Base-by-base conservation (phyloP, 1,140 invertebrate genomes). In the Leptinotarsa defecta region DNA sequence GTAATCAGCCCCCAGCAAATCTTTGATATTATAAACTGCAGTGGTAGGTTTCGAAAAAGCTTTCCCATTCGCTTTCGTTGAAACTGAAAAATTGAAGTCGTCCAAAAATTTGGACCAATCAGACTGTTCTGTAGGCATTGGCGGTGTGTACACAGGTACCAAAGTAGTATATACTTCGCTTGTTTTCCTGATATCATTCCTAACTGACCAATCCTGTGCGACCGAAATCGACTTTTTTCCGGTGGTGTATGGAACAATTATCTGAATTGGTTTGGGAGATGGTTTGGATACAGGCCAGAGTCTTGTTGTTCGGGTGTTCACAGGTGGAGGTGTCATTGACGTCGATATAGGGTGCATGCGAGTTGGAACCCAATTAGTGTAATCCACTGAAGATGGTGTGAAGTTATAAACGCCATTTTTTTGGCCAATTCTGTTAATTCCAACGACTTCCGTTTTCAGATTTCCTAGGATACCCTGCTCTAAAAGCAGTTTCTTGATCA, bases 161-260 rank as follows among this genome's bases (percentile, higher is more conserved):
- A 78, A 57, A 3, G 77, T 79, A 4, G 79, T 78, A 52, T 81
- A 77, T 27, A 73, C 74, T 34, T 70, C 76, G 67, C 76, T 72
- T 34, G 22, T 57, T n/a, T 17, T 43, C 15, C 27, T 61, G 13
- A 27, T 48, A 61, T 43, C 48, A 75, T 71, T 63, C 17, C 20
- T 34, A 20, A 20, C 20, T 15, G 64, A 24, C 71, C 62, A 64
- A 43, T 73, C 5, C 57, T 76, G 13, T 64, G 20, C 19, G 49
- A 74, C 6, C 27, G 49, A 3, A 65, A 52, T 57, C 13, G 4
- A 17, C 64, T 77, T 43, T 74, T 78, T 76, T 73, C 91, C 90
- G 13, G 88, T 89, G 1, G 91, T 92, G 78, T 94, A 94, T 0
- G 93, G 93, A 75, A 94, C 92, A 48, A 94, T 92, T 73, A 94